Conservation (phyloP, 53 echinoderm and acorn worm genomes). For the Luidia sarsii region DNA sequence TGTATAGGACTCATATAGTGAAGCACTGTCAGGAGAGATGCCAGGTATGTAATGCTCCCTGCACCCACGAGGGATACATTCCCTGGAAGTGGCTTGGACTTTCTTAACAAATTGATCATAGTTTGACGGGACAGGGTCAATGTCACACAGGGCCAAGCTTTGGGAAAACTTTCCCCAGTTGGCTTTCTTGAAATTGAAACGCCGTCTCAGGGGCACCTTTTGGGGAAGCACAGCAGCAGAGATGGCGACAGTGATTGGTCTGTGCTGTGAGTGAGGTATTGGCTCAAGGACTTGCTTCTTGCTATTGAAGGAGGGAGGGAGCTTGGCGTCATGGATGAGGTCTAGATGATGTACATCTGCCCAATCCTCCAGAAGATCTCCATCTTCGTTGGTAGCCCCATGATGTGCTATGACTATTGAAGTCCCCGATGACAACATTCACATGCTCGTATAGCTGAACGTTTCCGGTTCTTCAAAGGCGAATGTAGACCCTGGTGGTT, state of each 20-base stretch:
- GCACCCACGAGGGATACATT: background rate
- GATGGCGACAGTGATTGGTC: conserved; percentile 50
- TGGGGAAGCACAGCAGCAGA: conserved; percentile 50
- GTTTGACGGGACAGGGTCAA: background rate
- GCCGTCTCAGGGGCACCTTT: conserved; percentile 41
- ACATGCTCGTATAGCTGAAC: conserved; percentile 15
- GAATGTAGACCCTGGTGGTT: conserved; percentile 30
- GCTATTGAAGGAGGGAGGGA: conserved; percentile 58
- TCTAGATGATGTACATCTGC: conserved; percentile 1
- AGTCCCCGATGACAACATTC: conserved; percentile 21
- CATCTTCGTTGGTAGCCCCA: conserved; percentile 41
- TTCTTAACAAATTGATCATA: conserved; percentile 2
- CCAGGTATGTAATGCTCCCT: background rate
- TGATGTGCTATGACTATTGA: conserved; percentile 21
- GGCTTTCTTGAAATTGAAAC: conserved; percentile 66
- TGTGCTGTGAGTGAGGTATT: conserved; percentile 62
- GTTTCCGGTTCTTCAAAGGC: conserved; percentile 13
- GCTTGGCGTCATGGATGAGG: conserved; percentile 55
- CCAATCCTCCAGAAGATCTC: conserved; percentile 24
- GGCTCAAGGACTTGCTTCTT: conserved; percentile 52
- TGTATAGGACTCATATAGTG: background rate
- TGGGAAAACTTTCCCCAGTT: conserved; percentile 33
- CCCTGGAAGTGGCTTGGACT: background rate
- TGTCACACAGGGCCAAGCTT: conserved; percentile 5
- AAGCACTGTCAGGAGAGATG: background rate